phyloP scores from a whole-genome alignment of 2,113 vertebrate species.

The Eonycteris spelaea region DNA sequence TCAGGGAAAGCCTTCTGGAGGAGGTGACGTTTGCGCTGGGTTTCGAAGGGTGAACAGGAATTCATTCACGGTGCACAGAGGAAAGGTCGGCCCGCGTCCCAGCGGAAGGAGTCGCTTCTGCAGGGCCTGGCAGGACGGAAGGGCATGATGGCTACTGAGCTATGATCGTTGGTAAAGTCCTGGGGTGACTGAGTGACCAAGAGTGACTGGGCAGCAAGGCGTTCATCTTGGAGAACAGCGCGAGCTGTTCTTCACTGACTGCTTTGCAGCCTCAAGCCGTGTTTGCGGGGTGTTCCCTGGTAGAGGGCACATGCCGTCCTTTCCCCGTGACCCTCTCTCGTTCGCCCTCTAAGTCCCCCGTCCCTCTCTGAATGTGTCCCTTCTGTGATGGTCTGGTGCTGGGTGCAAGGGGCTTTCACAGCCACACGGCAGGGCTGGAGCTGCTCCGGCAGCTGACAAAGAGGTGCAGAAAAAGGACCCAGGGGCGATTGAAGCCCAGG shows the following conservation, averaged over 20 bases:
- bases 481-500: background rate
- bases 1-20: background rate
- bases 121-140: background rate
- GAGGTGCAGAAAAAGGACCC: too few relatives aligned
- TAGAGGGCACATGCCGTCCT: background rate
- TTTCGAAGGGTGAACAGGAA: background rate
- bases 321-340: background rate
- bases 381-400: background rate
- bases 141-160: background rate
- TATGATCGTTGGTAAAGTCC: background rate
- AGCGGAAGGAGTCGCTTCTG: background rate
- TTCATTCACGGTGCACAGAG: background rate
- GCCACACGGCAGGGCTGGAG: too few relatives aligned
- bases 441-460: background rate
- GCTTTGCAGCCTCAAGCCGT: background rate
- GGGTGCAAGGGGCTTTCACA: background rate
- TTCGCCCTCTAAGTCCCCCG: background rate
- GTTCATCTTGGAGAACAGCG: background rate
- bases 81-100: background rate
- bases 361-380: too few relatives aligned
- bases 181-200: background rate
- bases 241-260: background rate
- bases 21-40: background rate
- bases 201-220: background rate
- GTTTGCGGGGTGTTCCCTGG: rapidly evolving